These are phyloP conservation scores for Apogon talboti DNA, from an alignment of 2,797 vertebrate genomes.

Conservation along the genomic window DNA sequence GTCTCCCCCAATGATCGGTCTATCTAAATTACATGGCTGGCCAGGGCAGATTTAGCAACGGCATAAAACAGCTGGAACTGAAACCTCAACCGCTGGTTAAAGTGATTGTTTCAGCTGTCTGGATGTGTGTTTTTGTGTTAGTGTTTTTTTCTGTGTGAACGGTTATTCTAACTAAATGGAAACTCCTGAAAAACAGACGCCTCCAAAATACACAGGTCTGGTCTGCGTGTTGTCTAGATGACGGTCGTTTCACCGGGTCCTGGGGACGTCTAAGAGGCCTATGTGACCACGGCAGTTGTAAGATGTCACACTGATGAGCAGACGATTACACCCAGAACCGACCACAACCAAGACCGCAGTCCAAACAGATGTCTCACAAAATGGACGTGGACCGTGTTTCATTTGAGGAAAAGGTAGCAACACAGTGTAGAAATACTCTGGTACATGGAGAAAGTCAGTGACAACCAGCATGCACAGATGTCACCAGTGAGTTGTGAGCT, in stretches of 20 bases:
- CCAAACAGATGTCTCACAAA: conserved; percentile 22
- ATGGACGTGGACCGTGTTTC: conserved; percentile 1
- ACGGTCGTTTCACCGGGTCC: conserved; percentile 35
- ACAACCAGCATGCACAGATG: too few species aligned
- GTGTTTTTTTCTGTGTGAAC: conserved; percentile 33
- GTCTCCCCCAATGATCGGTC: conserved; percentile 18
- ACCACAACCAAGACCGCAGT: conserved; percentile 27
- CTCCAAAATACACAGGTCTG: conserved; percentile 43
- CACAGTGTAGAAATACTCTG: too few species aligned
- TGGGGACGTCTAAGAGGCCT: conserved; percentile 38
- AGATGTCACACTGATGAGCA: conserved; percentile 49
- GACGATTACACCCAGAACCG: conserved; percentile 27
- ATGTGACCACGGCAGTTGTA: conserved; percentile 53
- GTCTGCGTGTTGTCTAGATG: conserved; percentile 30
- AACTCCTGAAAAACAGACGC: conserved; percentile 35
- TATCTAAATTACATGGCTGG: conserved; percentile 69
- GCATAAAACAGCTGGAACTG: conserved; percentile 74
- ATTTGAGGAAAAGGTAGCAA: too few species aligned
- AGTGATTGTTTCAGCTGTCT: conserved; percentile 66
- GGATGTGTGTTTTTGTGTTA: conserved; percentile 46
- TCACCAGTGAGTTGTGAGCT: too few species aligned
- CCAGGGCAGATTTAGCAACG: conserved; percentile 64
- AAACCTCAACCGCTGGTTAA: conserved; percentile 47
- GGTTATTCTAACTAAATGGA: conserved; percentile 46
- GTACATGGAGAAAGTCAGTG: too few species aligned